A percentile compares a stretch with the other conserved stretches of the same genome.
phyloP scores from a whole-genome alignment of 2,113 vertebrate genomes.

The Thermophis baileyi region DNA sequence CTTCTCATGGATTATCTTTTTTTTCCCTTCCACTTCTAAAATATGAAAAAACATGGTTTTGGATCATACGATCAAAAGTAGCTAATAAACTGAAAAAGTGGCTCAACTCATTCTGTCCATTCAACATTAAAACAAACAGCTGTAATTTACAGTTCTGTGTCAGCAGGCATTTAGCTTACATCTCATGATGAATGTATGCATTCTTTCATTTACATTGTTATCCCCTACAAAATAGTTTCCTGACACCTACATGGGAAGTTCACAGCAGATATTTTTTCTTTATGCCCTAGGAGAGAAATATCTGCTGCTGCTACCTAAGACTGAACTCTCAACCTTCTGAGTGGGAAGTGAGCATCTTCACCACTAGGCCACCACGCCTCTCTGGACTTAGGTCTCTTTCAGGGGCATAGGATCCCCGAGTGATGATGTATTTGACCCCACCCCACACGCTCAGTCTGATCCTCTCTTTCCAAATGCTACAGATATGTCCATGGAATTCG shows the following conservation, averaged over 20 bases:
- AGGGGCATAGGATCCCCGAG: background rate
- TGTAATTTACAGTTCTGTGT: background rate
- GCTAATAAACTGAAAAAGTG: background rate
- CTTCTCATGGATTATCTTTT: slow-evolving; percentile 50
- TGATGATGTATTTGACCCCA: background rate
- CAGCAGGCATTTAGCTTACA: background rate
- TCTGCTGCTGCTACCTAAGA: background rate
- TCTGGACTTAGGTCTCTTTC: background rate
- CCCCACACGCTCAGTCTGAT: background rate
- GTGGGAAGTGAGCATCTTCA: no score
- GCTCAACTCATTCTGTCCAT: background rate
- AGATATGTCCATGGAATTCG: background rate
- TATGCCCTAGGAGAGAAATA: background rate
- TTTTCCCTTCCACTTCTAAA: slow-evolving; percentile 43
- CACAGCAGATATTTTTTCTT: background rate
- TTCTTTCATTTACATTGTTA: background rate
- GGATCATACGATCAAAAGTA: background rate
- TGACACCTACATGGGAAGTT: background rate
- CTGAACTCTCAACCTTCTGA: background rate
- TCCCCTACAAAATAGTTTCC: background rate
- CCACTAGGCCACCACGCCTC: no score
- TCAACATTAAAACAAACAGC: background rate
- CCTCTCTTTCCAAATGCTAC: background rate
- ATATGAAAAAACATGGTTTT: slow-evolving; percentile 1
- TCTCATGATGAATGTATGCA: background rate